Percentiles rank a stretch among this genome's conserved stretches.
Conservation (phyloP, 2,113 vertebrate species). For the Phyllopteryx taeniolatus region DNA sequence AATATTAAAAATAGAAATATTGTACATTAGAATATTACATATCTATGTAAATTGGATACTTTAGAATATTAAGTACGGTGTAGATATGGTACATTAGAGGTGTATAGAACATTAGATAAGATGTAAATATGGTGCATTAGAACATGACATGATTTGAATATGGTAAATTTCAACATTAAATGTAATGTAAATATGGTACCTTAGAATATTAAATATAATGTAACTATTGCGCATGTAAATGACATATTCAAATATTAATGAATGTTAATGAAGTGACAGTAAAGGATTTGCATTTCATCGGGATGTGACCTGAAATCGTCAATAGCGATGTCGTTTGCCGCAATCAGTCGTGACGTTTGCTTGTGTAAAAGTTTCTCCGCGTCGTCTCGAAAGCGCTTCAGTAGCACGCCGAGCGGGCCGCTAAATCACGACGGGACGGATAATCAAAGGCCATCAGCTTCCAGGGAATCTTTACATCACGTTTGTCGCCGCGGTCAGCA, state of each 20-base stretch:
- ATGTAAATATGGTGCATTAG: neutral
- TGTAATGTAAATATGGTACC: neutral
- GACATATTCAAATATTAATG: too few species aligned
- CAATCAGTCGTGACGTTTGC: neutral
- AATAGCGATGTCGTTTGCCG: slow-evolving; percentile 1
- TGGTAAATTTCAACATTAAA: neutral
- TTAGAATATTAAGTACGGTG: neutral
- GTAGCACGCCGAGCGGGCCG: neutral
- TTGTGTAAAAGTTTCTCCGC: neutral
- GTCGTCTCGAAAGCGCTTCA: neutral
- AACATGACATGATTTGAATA: neutral
- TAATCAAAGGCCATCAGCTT: slow-evolving; percentile 4
- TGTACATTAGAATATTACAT: too few species aligned
- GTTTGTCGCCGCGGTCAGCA: neutral
- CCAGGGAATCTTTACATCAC: slow-evolving; percentile 3
- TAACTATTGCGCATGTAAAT: neutral
- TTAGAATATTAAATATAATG: neutral
- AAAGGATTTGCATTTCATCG: too few species aligned
- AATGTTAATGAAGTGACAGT: too few species aligned
- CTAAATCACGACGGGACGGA: neutral
- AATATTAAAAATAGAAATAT: too few species aligned
- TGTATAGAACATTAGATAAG: neutral
- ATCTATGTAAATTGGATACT: neutral
- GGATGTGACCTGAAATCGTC: too few species aligned
- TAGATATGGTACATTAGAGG: neutral